A percentile compares a stretch with the other conserved stretches of the same genome.
Conservation (phyloP, 2,797 vertebrate genomes). For the Diplodus sargus region DNA sequence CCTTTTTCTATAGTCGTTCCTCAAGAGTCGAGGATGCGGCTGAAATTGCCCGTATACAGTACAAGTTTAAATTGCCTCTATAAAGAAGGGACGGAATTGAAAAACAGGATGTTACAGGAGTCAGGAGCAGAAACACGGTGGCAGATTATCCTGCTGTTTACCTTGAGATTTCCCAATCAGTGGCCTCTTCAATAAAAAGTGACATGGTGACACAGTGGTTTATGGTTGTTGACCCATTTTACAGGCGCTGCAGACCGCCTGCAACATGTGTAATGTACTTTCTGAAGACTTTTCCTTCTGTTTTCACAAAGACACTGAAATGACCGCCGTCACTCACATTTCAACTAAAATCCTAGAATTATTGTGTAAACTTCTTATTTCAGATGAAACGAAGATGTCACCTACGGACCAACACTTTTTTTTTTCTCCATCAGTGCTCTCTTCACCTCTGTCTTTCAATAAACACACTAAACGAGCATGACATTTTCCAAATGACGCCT, state of each 20-base stretch:
- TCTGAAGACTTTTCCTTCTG: not conserved
- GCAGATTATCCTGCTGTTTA: conserved; percentile 37
- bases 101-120: conserved; percentile 25
- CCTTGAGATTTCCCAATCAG: conserved; percentile 45
- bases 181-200: conserved; percentile 49
- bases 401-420: not conserved
- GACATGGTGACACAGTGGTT: conserved; percentile 32
- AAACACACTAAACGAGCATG: conserved; percentile 20
- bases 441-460: not conserved
- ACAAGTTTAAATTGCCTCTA: conserved; percentile 21
- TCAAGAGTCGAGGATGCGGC: not conserved
- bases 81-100: conserved; percentile 25
- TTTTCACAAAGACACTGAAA: not conserved
- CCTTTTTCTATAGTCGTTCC: not conserved
- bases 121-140: not conserved
- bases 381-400: not conserved
- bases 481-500: conserved; percentile 19
- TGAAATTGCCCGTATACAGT: not conserved
- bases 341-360: not conserved
- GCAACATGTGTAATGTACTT: not conserved
- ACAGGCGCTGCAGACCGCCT: conserved; percentile 10
- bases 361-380: not conserved
- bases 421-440: not conserved
- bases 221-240: conserved; percentile 63
- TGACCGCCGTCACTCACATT: not conserved